A percentile compares a stretch with the other conserved stretches of the same genome.
Evolutionary conservation across 2,888 invertebrate genomes (phyloP).

Genomic region (Phengaris arion): DNA sequence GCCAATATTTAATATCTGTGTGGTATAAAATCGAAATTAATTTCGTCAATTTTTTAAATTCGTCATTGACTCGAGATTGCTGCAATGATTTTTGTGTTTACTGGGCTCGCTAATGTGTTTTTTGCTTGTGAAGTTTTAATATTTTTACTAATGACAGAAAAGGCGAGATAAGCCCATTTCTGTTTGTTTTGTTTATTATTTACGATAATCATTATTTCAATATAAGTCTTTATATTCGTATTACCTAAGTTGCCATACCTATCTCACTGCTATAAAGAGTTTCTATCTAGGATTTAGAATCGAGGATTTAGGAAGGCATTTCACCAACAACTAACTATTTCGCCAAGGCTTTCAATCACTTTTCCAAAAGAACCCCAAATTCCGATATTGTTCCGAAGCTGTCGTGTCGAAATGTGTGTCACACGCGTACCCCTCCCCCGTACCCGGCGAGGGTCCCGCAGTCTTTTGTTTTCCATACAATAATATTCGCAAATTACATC

Average conservation of each 20-base stretch:
- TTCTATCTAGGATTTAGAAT: too few relatives aligned
- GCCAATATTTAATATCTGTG: conserved; percentile 36
- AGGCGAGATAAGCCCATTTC: conserved; percentile 13
- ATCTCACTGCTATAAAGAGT: too few relatives aligned
- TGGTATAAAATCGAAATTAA: conserved; percentile 11
- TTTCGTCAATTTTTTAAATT: neutral
- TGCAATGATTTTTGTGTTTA: neutral
- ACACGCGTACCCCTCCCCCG: too few relatives aligned
- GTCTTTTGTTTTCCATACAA: conserved; percentile 56
- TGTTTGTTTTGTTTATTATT: neutral
- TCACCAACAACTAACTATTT: neutral
- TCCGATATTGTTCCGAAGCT: neutral
- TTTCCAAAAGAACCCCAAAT: neutral
- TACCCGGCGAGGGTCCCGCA: conserved; percentile 29
- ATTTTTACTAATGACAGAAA: conserved; percentile 20
- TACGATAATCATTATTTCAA: neutral
- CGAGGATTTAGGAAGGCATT: neutral
- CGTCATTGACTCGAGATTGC: conserved; percentile 1
- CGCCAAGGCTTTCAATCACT: too few relatives aligned
- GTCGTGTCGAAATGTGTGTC: conserved; percentile 17
- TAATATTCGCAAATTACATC: conserved; percentile 61
- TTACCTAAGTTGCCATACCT: neutral
- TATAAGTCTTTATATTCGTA: neutral
- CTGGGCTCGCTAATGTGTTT: conserved; percentile 21
- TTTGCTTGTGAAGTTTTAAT: conserved; percentile 13